Conservation (phyloP, 2,888 invertebrate genomes). For the Buathra laborator region DNA sequence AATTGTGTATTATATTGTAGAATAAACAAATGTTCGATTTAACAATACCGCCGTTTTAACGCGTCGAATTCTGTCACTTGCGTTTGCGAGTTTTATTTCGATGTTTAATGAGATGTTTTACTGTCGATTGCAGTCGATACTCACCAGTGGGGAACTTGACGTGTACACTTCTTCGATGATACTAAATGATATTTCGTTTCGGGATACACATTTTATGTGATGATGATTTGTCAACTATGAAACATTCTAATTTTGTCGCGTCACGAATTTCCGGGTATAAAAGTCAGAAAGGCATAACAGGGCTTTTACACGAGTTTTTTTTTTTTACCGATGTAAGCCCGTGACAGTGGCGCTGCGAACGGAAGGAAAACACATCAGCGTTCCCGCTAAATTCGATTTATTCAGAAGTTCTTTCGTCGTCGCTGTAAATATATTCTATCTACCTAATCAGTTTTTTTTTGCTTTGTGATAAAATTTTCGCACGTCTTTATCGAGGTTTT, state of each 20-base stretch:
- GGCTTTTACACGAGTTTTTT: neutral
- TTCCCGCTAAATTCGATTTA: neutral
- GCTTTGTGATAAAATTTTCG: neutral
- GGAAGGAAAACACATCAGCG: neutral
- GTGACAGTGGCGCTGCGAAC: neutral
- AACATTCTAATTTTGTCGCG: conserved; percentile 63
- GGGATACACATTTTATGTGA: conserved; percentile 43
- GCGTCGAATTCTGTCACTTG: conserved; percentile 16
- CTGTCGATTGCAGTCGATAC: conserved; percentile 1
- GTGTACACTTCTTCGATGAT: conserved; percentile 12
- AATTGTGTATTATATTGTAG: no score
- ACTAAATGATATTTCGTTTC: conserved; percentile 38
- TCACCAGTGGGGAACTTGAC: conserved; percentile 36
- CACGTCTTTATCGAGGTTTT: neutral
- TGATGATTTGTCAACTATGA: conserved; percentile 57
- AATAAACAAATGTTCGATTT: neutral
- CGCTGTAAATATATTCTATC: neutral
- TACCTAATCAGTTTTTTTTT: neutral
- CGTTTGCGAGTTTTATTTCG: neutral
- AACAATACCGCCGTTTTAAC: conserved; percentile 12
- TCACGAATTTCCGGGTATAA: conserved; percentile 52
- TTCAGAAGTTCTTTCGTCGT: neutral
- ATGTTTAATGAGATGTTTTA: neutral
- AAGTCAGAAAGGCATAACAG: conserved; percentile 25
- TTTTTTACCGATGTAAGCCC: neutral